Evolutionary conservation across 30 jellyfish, hydroid and myxozoan species (phyloP).

Genomic region (Cassiopea andromeda): DNA sequence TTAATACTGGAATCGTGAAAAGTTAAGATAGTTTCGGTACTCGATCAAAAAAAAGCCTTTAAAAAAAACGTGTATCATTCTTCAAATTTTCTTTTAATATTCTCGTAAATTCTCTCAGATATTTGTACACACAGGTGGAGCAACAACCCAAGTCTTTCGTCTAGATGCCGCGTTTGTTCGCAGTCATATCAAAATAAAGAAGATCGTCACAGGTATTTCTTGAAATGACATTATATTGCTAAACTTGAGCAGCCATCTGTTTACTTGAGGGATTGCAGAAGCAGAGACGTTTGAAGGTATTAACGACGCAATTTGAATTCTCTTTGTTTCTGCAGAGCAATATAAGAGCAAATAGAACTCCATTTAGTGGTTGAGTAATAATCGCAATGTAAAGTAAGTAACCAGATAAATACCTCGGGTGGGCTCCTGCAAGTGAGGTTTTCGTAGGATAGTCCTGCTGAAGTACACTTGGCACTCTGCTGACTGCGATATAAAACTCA

Average conservation of each 20-base stretch:
- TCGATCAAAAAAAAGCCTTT: no score
- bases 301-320: not conserved
- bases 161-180: not conserved
- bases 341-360: not conserved
- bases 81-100: no score
- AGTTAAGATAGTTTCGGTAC: no score
- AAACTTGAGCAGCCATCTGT: not conserved
- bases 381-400: constrained; percentile 7
- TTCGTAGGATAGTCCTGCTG: not conserved
- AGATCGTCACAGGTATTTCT: constrained; percentile 10
- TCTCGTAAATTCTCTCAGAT: not conserved
- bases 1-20: no score
- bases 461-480: not conserved
- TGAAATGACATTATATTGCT: not conserved
- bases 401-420: not conserved
- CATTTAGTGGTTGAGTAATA: not conserved
- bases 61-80: no score
- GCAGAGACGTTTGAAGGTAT: not conserved
- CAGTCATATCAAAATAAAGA: not conserved
- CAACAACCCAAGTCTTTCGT: not conserved
- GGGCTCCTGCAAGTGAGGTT: not conserved
- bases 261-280: not conserved
- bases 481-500: not conserved
- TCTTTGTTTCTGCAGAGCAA: not conserved
- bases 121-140: not conserved